A percentile compares a stretch with the other conserved stretches of the same genome.
Conservation (phyloP, 2,888 invertebrate species). For the Tetragonula carbonaria region DNA sequence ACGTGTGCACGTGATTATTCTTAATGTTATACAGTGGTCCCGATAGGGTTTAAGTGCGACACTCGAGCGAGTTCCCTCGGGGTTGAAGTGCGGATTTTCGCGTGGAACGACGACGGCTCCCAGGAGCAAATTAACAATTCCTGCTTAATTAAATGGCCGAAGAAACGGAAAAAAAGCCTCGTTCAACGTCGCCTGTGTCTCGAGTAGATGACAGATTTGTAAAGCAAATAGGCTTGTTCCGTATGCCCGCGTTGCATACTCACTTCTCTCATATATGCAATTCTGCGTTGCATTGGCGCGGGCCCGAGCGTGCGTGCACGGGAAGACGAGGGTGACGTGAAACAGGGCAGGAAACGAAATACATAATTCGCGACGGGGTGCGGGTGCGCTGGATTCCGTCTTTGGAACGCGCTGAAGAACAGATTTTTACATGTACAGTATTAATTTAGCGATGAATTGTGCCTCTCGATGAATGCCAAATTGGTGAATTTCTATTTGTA, state of each 20-base stretch:
- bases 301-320: conserved; percentile 28
- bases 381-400: conserved; percentile 40
- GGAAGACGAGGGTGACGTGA: conserved; percentile 43
- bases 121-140: conserved; percentile 77
- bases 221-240: conserved; percentile 77
- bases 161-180: conserved; percentile 67
- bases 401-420: not conserved
- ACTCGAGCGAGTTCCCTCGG: conserved; percentile 58
- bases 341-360: conserved; percentile 37
- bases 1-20: conserved; percentile 52
- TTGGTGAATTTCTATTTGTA: not conserved
- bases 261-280: conserved; percentile 66
- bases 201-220: conserved; percentile 73
- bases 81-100: conserved; percentile 63
- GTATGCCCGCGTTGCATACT: conserved; percentile 70
- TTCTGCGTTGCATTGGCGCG: conserved; percentile 56
- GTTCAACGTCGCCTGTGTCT: conserved; percentile 62
- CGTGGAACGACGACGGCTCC: conserved; percentile 54
- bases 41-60: conserved; percentile 67
- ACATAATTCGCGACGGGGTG: conserved; percentile 50
- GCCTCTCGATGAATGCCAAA: not conserved
- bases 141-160: conserved; percentile 77
- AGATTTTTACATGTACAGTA: not conserved
- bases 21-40: conserved; percentile 53
- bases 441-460: not conserved